Base-by-base conservation (phyloP, 2,888 invertebrate genomes). In the Dryocosmus kuriphilus region DNA sequence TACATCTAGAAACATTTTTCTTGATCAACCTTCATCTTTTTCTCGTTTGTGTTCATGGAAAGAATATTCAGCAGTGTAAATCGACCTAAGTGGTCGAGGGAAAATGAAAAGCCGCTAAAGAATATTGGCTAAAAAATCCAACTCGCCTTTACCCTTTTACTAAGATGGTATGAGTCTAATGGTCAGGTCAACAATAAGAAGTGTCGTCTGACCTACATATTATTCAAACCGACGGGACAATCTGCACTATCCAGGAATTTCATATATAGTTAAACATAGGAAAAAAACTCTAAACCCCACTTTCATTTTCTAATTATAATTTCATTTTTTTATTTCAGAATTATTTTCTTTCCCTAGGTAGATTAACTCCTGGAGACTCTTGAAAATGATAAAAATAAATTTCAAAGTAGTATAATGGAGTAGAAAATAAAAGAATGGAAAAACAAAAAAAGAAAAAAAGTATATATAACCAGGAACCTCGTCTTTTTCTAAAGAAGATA, bases 101-200 rank as follows among this genome's bases (percentile, higher is more conserved):
- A 51, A 71, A 71, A 71, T 71, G 71, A 71, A 71, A 71, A 71
- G 51, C 46, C 19, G 46, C 57, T 62, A n/a, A 22, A 62, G 62
- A 62, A 32, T 62, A 62, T 62, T 35, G 62, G 62, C 32, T 62
- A 35, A 62, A 19, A 22, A n/a, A 71, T 71, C 46, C 46, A 30
- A 57, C 24, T 71, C 71, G 11, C n/a, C n/a, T 51, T 71, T 30
- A 46, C 46, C 30, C 22, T 30, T 51, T 71, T 51, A 9, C 9
- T 27, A 51, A n/a, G 30, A 46, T 51, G 71, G 46, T 41, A 30
- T 51, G 46, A 27, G 46, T 67, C 46, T 24, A 67, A 67, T 67
- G 46, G 27, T 65, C 65, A 65, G 41, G 38, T 67, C 46, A 27
- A 62, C 62, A 62, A 62, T 62, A 62, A 62, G 19, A n/a, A 62